These are phyloP conservation scores for Maniola jurtina DNA, from an alignment of 1,140 invertebrate species.

Conservation along the genomic window DNA sequence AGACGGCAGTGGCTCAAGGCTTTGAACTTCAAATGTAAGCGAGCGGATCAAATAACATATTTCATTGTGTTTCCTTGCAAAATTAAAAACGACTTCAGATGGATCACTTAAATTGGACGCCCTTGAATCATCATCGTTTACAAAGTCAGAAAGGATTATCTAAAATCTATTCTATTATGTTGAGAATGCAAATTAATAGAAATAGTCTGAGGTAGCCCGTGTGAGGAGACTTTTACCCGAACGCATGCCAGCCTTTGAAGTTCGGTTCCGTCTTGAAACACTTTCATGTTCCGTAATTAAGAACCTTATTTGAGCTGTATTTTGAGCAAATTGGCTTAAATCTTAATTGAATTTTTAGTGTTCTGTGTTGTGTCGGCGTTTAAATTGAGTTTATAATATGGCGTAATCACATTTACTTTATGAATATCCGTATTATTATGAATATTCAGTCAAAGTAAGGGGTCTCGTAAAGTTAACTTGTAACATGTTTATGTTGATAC, in stretches of 20 bases:
- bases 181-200: background rate
- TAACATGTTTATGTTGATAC: constrained; percentile 8
- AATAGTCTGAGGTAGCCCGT: constrained; percentile 1
- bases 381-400: constrained; percentile 20
- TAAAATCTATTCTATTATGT: no score
- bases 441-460: constrained; percentile 20
- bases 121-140: no score
- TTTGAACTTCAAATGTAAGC: no score
- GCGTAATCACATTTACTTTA: constrained; percentile 23
- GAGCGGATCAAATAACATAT: no score
- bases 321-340: constrained; percentile 25
- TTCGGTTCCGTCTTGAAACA: constrained; percentile 16
- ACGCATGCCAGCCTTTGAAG: constrained; percentile 26
- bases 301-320: constrained; percentile 24
- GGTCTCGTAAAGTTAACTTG: constrained; percentile 6
- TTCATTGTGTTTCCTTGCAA: no score
- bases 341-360: constrained; percentile 29
- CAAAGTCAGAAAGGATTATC: no score
- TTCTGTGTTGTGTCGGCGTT: constrained; percentile 17
- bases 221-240: background rate
- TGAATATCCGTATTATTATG: constrained; percentile 21
- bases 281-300: constrained; percentile 27
- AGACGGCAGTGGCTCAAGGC: no score
- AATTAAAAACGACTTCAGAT: no score
- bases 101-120: no score